A percentile compares a stretch with the other conserved stretches of the same genome.
Conservation (phyloP, 2,888 invertebrate species). For the Calameuta filiformis region DNA sequence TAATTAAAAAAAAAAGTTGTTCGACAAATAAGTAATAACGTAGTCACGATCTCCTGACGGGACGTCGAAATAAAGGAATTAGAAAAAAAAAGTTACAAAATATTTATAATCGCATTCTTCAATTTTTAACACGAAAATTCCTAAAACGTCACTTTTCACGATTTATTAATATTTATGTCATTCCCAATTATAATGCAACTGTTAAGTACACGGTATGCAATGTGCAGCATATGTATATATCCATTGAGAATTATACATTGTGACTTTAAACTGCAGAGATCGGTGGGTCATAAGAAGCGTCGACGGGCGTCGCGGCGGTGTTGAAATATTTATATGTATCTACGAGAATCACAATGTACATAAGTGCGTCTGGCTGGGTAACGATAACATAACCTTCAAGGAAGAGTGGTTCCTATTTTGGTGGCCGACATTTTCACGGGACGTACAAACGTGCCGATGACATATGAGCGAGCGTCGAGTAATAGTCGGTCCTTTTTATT, state of each 20-base stretch:
- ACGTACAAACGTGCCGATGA: constrained; percentile 38
- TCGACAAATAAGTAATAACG: neutral
- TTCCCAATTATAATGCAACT: neutral
- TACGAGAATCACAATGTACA: neutral
- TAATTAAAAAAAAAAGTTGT: neutral
- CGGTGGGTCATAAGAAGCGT: neutral
- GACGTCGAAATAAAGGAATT: neutral
- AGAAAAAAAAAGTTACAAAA: neutral
- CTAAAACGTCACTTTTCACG: neutral
- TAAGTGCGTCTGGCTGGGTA: neutral
- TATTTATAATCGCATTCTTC: neutral
- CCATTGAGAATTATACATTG: neutral
- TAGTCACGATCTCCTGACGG: neutral
- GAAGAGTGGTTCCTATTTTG: neutral
- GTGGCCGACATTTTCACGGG: neutral
- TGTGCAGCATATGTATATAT: neutral
- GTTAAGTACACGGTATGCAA: neutral
- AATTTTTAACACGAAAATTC: neutral
- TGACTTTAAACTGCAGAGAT: neutral
- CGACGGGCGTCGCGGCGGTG: neutral
- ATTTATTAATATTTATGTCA: neutral
- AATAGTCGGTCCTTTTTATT: constrained; percentile 16
- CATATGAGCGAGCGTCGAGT: constrained; percentile 47
- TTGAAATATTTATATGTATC: neutral
- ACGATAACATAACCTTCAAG: neutral